Evolutionary conservation across 2,797 vertebrate genomes (phyloP).

Genomic region (Sebastes nivosus): DNA sequence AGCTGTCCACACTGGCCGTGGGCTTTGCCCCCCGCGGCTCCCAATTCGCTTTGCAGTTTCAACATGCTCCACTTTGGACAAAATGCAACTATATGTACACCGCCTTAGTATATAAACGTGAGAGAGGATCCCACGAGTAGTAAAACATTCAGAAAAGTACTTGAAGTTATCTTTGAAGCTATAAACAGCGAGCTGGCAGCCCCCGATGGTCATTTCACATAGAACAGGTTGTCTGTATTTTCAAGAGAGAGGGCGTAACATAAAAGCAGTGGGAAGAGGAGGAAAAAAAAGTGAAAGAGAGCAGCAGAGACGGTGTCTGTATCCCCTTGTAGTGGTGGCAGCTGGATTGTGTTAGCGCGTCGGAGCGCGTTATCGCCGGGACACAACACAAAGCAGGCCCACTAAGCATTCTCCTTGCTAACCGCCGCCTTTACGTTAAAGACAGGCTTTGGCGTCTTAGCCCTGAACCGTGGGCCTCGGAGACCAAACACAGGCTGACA

Average conservation of each 20-base stretch:
- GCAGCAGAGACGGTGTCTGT: conserved; percentile 25
- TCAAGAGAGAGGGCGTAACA: not conserved
- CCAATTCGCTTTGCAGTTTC: conserved; percentile 22
- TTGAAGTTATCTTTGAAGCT: conserved; percentile 37
- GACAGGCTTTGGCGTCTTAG: conserved; percentile 65
- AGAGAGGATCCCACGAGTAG: not conserved
- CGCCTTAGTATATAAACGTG: not conserved
- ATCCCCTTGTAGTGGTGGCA: conserved; percentile 35
- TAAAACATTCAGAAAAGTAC: conserved; percentile 25
- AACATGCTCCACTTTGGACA: conserved; percentile 22
- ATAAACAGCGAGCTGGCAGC: conserved; percentile 27
- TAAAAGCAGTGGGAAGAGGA: conserved; percentile 7
- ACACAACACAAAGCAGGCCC: conserved; percentile 72
- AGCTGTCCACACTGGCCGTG: conserved; percentile 36
- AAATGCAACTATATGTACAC: not conserved
- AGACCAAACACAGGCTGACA: conserved; percentile 68
- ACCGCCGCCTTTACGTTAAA: conserved; percentile 51
- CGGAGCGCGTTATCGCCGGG: conserved; percentile 51
- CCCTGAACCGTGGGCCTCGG: conserved; percentile 46
- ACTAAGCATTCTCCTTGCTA: conserved; percentile 24
- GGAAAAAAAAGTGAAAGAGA: not conserved
- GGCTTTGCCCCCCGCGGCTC: conserved; percentile 12
- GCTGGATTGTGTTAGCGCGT: conserved; percentile 71
- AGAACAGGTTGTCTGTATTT: conserved; percentile 24
- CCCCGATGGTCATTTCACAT: not conserved